Base-by-base conservation (phyloP, 2,888 invertebrate species). In the Plebejus anna region DNA sequence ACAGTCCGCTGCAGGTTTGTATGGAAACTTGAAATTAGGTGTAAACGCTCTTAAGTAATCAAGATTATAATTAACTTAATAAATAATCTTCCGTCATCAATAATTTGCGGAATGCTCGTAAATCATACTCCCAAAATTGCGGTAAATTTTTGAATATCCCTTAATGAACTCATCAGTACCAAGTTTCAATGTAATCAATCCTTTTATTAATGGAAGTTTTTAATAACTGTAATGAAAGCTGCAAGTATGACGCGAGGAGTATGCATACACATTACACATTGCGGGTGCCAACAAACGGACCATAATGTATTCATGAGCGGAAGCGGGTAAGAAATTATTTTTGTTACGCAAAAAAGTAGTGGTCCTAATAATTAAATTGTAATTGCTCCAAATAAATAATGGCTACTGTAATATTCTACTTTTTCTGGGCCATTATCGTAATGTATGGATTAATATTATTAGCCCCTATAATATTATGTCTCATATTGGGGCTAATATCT, bases 201-300 rank as follows among this genome's bases (percentile, higher is more conserved):
- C 77, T 76, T 75, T 79, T 82, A 84, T 84, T 85, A 88, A 87
- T 86, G 85, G 87, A 88, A 85, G 87, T 86, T 93, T 92, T 91
- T 93, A 92, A 92, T 92, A 91, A 87, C 89, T 88, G 89, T 92
- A 92, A 92, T 93, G 92, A 91, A 90, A 88, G 88, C 88, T 85
- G 90, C 89, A 90, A 92, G 91, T 89, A 91, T 89, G 90, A 89
- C 88, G 88, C 84, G 83, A 82, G 66, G 66, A 66, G 86, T 84
- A 84, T 82, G 81, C 83, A 76, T 72, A 76, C 72, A 82, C 80
- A 79, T 81, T 80, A 83, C 78, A 81, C 66, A 66, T 66, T 16
- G 32, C 66, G 83, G 84, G 87, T 83, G 86, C 84, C 84, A 84
- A 86, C 81, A 78, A 47, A 28, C 36, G 76, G 38, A 72, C n/a